Base-by-base conservation (phyloP, 2,888 invertebrate species). In the Philaethria dido region DNA sequence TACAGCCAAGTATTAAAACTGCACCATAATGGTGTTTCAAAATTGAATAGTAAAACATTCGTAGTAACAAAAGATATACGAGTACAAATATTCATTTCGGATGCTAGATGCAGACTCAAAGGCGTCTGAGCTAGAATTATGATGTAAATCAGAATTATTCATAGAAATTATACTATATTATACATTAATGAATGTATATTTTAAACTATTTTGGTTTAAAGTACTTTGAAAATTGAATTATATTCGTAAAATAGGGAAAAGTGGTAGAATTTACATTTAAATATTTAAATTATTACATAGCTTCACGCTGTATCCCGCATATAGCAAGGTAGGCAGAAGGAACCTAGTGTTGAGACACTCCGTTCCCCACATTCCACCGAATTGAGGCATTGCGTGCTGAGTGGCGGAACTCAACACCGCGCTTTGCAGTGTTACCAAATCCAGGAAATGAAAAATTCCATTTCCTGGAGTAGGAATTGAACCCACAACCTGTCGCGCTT, bases 121-220 rank as follows among this genome's bases (percentile, higher is more conserved):
- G 42, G 57, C n/a, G 42, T 42, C 42, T 22, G 57, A 57, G 16
- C 39, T 42, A 57, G 42, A 42, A 57, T 57, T 57, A 57, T 57
- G n/a, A 57, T 57, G 57, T 52, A 52, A 52, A 52, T 22, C 57
- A 57, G 39, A 57, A 57, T 39, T 42, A 57, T 57, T 42, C 36
- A 42, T 57, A 39, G 9, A 42, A 36, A 36, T 36, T 57, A 57
- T 57, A 22, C 9, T n/a, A 18, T 54, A 33, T 2, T 29, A 3
- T 57, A 57, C 22, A n/a, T 57, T 22, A 42, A 42, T 57, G 57
- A n/a, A 22, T 22, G 3, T 39, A 18, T 13, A 39, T 39, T 54
- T 50, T 29, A 29, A 29, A 52, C 16, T 25, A 25, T 29, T 50
- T 50, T 3, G n/a, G 50, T 3, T 9, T 52, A 52, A 29, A 52